Evolutionary conservation across 2,797 vertebrate species (phyloP).

Genomic region (Catamblyrhynchus diadema): DNA sequence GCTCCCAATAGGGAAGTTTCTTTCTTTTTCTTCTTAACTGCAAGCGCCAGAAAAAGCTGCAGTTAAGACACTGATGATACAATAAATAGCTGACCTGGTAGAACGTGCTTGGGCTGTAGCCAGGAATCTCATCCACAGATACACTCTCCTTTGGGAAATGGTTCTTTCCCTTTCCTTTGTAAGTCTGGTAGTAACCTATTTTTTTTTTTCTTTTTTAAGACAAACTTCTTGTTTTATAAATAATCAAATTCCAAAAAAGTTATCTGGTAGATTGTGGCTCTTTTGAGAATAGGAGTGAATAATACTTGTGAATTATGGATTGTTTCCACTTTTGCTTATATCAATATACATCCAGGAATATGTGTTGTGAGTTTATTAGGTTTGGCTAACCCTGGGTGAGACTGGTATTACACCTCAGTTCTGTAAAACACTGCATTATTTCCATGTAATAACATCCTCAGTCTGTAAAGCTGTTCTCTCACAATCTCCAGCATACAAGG

Average conservation of each 20-base stretch:
- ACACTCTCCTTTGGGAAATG: not conserved
- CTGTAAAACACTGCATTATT: not conserved
- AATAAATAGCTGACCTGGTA: constrained; percentile 38
- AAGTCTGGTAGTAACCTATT: not conserved
- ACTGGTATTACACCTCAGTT: not conserved
- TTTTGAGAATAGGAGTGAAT: not conserved
- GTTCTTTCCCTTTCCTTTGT: not conserved
- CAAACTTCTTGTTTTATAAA: not conserved
- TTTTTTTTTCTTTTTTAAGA: not conserved
- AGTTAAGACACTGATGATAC: not conserved
- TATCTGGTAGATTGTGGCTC: not conserved
- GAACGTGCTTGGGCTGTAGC: not conserved
- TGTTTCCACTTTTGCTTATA: not conserved
- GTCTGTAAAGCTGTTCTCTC: not conserved
- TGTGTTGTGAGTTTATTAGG: not conserved
- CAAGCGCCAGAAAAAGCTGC: constrained; percentile 15
- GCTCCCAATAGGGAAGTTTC: not conserved
- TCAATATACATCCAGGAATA: not conserved
- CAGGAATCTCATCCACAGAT: constrained; percentile 4
- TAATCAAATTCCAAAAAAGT: not conserved
- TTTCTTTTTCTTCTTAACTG: not conserved
- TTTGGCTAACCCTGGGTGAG: not conserved
- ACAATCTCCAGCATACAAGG: not conserved
- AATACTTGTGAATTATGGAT: not conserved
- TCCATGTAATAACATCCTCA: not conserved